phyloP scores from a whole-genome alignment of 2,888 invertebrate genomes.

The Xestia rhomboidea region DNA sequence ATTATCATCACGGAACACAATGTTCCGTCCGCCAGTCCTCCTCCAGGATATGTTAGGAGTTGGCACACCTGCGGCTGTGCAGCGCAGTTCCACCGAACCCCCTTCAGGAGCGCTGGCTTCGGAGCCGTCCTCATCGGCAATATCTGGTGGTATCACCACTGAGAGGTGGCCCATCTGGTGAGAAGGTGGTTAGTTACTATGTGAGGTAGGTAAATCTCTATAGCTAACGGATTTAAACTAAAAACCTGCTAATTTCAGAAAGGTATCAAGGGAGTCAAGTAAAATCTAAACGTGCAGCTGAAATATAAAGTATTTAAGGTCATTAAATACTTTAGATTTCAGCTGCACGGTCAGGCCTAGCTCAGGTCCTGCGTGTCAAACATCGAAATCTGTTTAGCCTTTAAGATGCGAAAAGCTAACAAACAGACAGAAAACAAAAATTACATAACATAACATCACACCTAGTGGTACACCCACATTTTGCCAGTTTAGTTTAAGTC shows the following conservation, averaged over 20 bases:
- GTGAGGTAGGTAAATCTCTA: neutral
- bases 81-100: conserved; percentile 94
- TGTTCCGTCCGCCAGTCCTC: conserved; percentile 94
- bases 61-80: conserved; percentile 95
- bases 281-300: neutral
- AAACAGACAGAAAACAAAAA: neutral
- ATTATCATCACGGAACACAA: conserved; percentile 93
- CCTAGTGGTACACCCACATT: too few species aligned
- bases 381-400: neutral
- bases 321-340: too few species aligned
- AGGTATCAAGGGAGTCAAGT: neutral
- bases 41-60: conserved; percentile 95
- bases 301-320: neutral
- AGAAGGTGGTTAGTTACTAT: conserved; percentile 12
- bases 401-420: neutral
- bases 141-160: conserved; percentile 96
- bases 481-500: too few species aligned
- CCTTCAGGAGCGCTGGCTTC: conserved; percentile 95
- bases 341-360: too few species aligned
- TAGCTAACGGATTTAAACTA: neutral
- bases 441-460: too few species aligned
- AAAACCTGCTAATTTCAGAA: neutral
- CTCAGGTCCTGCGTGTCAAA: neutral
- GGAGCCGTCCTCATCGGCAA: conserved; percentile 91
- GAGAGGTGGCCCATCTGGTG: conserved; percentile 95